phyloP scores from a whole-genome alignment of 2,797 vertebrate genomes.

The Otolemur crassicaudatus region DNA sequence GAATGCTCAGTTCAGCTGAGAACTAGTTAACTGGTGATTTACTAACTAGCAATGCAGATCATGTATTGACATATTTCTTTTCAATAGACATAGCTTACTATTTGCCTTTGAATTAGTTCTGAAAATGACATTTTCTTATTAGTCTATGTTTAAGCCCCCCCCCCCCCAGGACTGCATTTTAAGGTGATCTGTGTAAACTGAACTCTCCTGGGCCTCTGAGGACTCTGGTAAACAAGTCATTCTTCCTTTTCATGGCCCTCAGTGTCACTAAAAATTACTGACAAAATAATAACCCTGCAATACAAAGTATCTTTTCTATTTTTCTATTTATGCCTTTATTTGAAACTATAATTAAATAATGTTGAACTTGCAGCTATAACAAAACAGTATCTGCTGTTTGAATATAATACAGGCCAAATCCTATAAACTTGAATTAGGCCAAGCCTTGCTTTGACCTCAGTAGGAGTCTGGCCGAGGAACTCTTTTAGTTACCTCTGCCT shows the following conservation, averaged over 20 bases:
- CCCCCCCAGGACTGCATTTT: background rate
- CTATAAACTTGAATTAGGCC: slow-evolving; percentile 77
- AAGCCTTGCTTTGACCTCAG: slow-evolving; percentile 72
- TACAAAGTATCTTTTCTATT: slow-evolving; percentile 71
- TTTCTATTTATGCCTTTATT: slow-evolving; percentile 71
- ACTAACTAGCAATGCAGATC: background rate
- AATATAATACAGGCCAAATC: slow-evolving; percentile 68
- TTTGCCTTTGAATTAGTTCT: slow-evolving; percentile 56
- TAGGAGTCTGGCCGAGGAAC: slow-evolving; percentile 69
- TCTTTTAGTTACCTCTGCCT: slow-evolving; percentile 79
- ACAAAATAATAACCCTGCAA: slow-evolving; percentile 53
- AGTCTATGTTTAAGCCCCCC: background rate
- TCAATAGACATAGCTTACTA: background rate
- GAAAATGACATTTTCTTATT: slow-evolving; percentile 64
- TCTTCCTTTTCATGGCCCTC: slow-evolving; percentile 65
- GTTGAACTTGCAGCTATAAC: slow-evolving; percentile 70
- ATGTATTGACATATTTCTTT: background rate
- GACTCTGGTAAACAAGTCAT: slow-evolving; percentile 48
- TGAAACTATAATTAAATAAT: slow-evolving; percentile 74
- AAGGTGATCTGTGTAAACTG: slow-evolving; percentile 38
- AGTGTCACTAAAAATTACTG: slow-evolving; percentile 66
- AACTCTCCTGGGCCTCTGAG: background rate
- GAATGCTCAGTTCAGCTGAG: background rate
- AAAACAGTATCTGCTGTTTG: slow-evolving; percentile 72
- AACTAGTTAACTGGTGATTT: background rate